Conservation (phyloP, 2,888 invertebrate genomes). For the Odontothrips loti region DNA sequence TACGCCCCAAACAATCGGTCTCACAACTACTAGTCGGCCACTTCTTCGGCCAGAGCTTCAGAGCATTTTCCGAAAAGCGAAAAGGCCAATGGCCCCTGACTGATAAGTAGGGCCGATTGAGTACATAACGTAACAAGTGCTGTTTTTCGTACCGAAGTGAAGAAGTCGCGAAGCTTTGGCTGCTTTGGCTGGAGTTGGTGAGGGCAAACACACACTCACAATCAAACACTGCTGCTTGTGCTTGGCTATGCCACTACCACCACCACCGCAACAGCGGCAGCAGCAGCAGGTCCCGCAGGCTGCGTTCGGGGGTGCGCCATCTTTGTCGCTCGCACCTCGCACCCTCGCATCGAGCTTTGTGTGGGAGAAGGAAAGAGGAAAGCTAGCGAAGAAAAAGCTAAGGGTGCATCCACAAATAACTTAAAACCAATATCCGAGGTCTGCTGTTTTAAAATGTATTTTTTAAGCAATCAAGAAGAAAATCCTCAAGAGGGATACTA, state of each 20-base stretch:
- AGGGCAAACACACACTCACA: background rate
- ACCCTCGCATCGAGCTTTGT: background rate
- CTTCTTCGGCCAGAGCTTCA: background rate
- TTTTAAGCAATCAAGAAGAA: too few relatives aligned
- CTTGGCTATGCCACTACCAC: background rate
- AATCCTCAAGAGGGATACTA: too few relatives aligned
- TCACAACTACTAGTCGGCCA: background rate
- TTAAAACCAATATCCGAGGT: too few relatives aligned
- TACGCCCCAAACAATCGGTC: slow-evolving; percentile 17
- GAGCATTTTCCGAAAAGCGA: background rate
- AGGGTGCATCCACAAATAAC: too few relatives aligned
- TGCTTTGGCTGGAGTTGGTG: background rate
- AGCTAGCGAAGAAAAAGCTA: too few relatives aligned
- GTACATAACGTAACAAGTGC: background rate
- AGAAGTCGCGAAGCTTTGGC: background rate
- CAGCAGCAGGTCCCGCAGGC: background rate
- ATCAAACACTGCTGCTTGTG: background rate
- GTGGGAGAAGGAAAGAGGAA: background rate
- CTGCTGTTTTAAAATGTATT: too few relatives aligned
- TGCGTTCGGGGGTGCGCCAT: background rate
- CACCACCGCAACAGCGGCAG: too few relatives aligned
- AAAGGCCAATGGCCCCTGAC: background rate
- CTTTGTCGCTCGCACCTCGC: background rate
- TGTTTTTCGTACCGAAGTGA: slow-evolving; percentile 4
- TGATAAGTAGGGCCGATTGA: background rate